phyloP scores from a whole-genome alignment of 2,113 vertebrate species.

The Ascaphus truei region DNA sequence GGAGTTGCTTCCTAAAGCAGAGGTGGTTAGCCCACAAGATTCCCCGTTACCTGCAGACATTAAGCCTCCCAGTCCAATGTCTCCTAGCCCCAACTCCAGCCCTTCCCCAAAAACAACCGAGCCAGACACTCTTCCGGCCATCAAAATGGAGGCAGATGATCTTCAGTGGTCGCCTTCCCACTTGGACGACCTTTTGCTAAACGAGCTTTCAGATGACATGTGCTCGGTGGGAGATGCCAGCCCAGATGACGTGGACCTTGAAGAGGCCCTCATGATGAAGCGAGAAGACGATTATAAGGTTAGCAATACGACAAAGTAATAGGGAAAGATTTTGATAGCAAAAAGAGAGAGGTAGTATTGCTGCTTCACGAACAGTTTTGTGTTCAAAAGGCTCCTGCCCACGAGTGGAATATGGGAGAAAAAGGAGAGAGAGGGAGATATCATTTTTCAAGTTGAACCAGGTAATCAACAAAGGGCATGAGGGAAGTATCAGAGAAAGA shows the following conservation, averaged over 20 bases:
- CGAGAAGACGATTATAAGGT: conserved; percentile 8
- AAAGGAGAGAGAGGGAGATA: too few species aligned
- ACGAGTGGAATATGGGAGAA: too few species aligned
- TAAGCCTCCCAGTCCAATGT: conserved; percentile 4
- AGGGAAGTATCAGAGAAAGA: too few species aligned
- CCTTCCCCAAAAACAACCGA: background rate
- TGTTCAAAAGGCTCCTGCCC: too few species aligned
- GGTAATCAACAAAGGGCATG: too few species aligned
- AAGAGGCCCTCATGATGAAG: conserved; percentile 27
- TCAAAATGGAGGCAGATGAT: conserved; percentile 13
- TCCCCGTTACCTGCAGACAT: background rate
- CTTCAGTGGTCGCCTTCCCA: conserved; percentile 31
- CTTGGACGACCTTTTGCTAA: conserved; percentile 19
- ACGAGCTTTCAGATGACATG: conserved; percentile 19
- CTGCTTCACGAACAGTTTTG: too few species aligned
- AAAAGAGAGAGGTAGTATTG: too few species aligned
- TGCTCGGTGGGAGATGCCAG: conserved; percentile 8
- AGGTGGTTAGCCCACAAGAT: conserved; percentile 3
- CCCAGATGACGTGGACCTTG: conserved; percentile 26
- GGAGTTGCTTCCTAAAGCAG: background rate
- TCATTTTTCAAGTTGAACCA: too few species aligned
- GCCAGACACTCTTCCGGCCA: background rate
- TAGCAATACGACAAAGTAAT: background rate
- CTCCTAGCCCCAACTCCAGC: background rate
- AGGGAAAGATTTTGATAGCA: too few species aligned